phyloP scores from a whole-genome alignment of 92 coral and sea anemone genomes.

The Parazoanthus darwini region DNA sequence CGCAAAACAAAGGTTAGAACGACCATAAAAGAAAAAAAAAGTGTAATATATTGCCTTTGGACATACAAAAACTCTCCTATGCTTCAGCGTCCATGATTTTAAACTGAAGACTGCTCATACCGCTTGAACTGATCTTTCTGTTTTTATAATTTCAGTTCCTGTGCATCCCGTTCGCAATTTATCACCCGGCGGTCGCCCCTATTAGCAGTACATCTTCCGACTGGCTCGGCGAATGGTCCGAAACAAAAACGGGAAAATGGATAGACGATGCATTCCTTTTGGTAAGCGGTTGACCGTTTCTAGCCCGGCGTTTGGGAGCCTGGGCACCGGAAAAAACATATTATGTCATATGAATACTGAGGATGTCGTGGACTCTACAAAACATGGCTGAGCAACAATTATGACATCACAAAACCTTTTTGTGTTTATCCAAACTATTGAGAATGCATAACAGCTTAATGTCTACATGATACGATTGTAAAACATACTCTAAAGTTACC shows the following conservation, averaged over 20 bases:
- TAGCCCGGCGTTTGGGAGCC: too few relatives aligned
- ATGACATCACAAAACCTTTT: too few relatives aligned
- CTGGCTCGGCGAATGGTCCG: slow-evolving; percentile 60
- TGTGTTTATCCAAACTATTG: too few relatives aligned
- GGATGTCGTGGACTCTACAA: background rate
- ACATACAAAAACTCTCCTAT: background rate
- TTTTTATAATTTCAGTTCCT: slow-evolving; percentile 34
- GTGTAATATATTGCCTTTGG: too few relatives aligned
- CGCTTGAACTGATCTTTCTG: background rate
- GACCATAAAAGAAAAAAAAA: too few relatives aligned
- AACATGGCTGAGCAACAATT: background rate
- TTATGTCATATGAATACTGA: too few relatives aligned
- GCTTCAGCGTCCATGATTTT: background rate
- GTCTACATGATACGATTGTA: too few relatives aligned
- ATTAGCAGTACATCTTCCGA: slow-evolving; percentile 38
- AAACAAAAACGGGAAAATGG: slow-evolving; percentile 49
- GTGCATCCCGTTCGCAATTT: slow-evolving; percentile 53
- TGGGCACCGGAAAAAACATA: too few relatives aligned
- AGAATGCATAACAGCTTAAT: too few relatives aligned
- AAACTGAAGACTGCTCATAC: background rate
- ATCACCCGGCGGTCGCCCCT: slow-evolving; percentile 49
- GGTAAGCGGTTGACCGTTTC: slow-evolving; percentile 23
- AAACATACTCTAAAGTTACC: too few relatives aligned
- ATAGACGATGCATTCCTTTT: slow-evolving; percentile 52
- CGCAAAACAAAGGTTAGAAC: too few relatives aligned